These are phyloP conservation scores for Cryptotermes secundus DNA, from an alignment of 1,140 invertebrate genomes.

Conservation along the genomic window DNA sequence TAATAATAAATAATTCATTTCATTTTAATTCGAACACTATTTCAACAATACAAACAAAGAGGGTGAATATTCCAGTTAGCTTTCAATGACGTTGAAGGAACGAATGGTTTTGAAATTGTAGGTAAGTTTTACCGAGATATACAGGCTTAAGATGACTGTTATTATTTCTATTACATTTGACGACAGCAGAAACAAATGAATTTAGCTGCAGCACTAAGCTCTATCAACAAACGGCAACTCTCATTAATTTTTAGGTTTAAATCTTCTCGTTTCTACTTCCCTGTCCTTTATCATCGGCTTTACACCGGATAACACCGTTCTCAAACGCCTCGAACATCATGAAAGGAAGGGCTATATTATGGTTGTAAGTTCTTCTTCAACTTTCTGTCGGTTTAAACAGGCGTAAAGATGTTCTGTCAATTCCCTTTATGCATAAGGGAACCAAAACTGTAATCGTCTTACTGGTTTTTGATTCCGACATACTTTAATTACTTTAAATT, in stretches of 20 bases:
- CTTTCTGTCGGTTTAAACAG: not conserved
- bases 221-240: not conserved
- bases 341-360: not conserved
- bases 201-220: not conserved
- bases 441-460: not conserved
- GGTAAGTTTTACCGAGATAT: too few relatives aligned
- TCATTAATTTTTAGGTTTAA: not conserved
- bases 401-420: not conserved
- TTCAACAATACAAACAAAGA: too few relatives aligned
- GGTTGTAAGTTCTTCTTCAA: not conserved
- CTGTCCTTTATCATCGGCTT: not conserved
- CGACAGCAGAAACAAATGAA: not conserved
- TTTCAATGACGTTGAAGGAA: too few relatives aligned
- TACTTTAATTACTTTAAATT: slow-evolving; percentile 21
- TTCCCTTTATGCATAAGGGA: not conserved
- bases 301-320: not conserved
- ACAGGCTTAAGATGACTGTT: too few relatives aligned
- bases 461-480: not conserved
- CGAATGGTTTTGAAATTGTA: too few relatives aligned
- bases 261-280: not conserved
- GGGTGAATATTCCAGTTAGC: too few relatives aligned
- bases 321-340: not conserved
- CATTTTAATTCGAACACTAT: too few relatives aligned
- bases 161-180: not conserved
- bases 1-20: too few relatives aligned